Percentiles rank a stretch among this genome's conserved stretches.
Evolutionary conservation across 1,140 invertebrate genomes (phyloP).

Genomic region (Helicoverpa zea): DNA sequence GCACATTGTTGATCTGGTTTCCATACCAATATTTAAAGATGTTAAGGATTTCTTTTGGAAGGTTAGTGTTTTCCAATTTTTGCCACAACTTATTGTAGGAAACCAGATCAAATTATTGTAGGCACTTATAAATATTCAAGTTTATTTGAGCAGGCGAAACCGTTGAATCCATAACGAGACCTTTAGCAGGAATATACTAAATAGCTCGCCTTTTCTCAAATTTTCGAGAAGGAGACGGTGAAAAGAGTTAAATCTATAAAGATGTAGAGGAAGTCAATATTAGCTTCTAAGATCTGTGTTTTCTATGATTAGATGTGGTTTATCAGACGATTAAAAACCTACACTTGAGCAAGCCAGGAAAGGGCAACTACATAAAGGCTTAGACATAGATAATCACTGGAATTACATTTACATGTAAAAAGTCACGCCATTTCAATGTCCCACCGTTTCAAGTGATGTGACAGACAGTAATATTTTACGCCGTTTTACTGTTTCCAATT

Average conservation of each 20-base stretch:
- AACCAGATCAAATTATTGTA: background rate
- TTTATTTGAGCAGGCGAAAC: too few species aligned
- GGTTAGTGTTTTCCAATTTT: background rate
- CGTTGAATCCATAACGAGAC: too few species aligned
- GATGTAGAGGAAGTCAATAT: background rate
- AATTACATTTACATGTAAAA: constrained; percentile 20
- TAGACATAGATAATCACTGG: background rate
- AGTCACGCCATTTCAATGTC: background rate
- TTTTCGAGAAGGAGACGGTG: too few species aligned
- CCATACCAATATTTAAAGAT: background rate
- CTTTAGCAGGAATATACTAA: too few species aligned
- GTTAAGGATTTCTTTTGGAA: background rate
- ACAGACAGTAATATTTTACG: constrained; percentile 28
- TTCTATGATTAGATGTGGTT: background rate
- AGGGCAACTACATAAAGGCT: background rate
- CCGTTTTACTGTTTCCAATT: constrained; percentile 43
- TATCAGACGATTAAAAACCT: background rate
- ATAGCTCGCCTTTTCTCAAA: too few species aligned
- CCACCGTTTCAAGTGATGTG: background rate
- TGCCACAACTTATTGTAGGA: background rate
- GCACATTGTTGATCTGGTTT: background rate
- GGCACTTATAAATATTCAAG: too few species aligned
- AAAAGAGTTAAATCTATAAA: background rate
- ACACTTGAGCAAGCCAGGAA: background rate
- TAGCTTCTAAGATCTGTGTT: background rate